Percentiles rank a stretch among this genome's conserved stretches.
phyloP scores from a whole-genome alignment of 2,797 vertebrate species.

The Sebastes baramenuke region DNA sequence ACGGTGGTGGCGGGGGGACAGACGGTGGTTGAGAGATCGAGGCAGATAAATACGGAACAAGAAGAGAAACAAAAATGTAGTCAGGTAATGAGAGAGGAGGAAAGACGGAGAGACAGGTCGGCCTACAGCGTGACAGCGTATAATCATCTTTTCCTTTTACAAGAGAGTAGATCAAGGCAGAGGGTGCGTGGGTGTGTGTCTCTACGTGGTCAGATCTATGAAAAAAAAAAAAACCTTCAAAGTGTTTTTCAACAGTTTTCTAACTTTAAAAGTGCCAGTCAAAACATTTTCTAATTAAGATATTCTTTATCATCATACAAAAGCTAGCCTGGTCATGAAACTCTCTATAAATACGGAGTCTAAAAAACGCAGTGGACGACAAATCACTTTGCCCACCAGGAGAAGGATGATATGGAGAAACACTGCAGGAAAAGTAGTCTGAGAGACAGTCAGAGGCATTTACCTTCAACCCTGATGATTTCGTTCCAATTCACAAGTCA shows the following conservation, averaged over 20 bases:
- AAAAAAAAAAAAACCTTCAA: neutral
- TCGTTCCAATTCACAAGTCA: neutral
- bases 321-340: neutral
- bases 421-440: neutral
- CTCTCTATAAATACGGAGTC: neutral
- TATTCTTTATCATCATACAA: neutral
- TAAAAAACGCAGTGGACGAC: neutral
- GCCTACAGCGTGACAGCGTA: slow-evolving; percentile 20
- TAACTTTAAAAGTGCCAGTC: slow-evolving; percentile 17
- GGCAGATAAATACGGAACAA: neutral
- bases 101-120: slow-evolving; percentile 22
- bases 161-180: slow-evolving; percentile 30
- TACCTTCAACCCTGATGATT: neutral
- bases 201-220: slow-evolving; percentile 36
- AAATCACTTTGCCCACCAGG: neutral
- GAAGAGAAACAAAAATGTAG: slow-evolving; percentile 2
- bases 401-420: neutral
- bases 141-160: slow-evolving; percentile 51
- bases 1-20: neutral
- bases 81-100: slow-evolving; percentile 19
- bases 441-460: neutral
- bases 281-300: slow-evolving; percentile 21
- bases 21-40: neutral
- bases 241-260: slow-evolving; percentile 21
- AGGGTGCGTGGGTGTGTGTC: slow-evolving; percentile 44